These are phyloP conservation scores for Rhea americana DNA, from an alignment of 2,113 vertebrate genomes.

Conservation along the genomic window DNA sequence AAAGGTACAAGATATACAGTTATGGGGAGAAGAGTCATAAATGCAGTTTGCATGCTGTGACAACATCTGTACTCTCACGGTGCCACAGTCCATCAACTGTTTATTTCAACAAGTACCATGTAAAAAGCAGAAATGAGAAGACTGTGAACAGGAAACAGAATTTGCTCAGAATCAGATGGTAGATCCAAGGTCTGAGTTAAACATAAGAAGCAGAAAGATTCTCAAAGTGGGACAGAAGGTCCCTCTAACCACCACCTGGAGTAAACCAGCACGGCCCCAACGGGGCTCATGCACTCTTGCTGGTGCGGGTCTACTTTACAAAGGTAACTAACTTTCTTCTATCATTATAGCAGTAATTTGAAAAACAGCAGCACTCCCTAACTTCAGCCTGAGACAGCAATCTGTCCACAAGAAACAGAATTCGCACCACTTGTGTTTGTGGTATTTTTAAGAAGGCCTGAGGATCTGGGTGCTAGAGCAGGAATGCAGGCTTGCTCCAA, in stretches of 20 bases:
- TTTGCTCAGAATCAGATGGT: not conserved
- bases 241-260: not conserved
- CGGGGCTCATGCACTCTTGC: not conserved
- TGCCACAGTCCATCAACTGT: constrained; percentile 41
- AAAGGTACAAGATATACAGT: constrained; percentile 65
- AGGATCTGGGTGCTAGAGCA: not conserved
- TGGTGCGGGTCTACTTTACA: not conserved
- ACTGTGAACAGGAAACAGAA: not conserved
- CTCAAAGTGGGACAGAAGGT: not conserved
- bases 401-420: not conserved
- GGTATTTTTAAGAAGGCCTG: not conserved
- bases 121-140: not conserved
- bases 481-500: not conserved
- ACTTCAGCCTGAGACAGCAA: not conserved
- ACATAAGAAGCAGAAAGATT: not conserved
- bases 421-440: not conserved
- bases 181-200: not conserved
- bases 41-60: constrained; percentile 55
- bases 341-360: not conserved
- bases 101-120: constrained; percentile 33
- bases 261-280: not conserved
- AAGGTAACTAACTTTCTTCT: not conserved
- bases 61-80: constrained; percentile 53
- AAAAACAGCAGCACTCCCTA: fast-evolving
- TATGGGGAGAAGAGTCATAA: constrained; percentile 29